These are phyloP conservation scores for Mionectes olivaceus DNA, from an alignment of 2,797 vertebrate species.

Conservation along the genomic window DNA sequence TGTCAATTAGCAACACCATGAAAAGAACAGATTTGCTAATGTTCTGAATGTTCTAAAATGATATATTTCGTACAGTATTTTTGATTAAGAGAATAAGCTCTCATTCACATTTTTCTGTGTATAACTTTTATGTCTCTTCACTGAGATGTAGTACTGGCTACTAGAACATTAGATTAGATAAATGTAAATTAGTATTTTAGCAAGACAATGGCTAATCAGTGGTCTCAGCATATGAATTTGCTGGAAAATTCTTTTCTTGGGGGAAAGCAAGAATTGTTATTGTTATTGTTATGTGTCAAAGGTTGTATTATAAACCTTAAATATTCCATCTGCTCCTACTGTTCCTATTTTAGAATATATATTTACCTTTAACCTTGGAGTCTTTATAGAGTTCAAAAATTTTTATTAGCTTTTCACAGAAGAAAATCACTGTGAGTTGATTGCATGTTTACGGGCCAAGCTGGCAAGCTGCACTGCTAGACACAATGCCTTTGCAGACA, in stretches of 20 bases:
- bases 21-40: neutral
- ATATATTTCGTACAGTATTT: fast-evolving
- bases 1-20: neutral
- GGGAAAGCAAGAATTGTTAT: neutral
- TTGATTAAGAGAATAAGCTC: neutral
- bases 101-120: neutral
- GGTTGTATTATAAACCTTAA: neutral
- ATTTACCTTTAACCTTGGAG: neutral
- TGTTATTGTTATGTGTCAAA: neutral
- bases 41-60: neutral
- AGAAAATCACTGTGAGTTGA: fast-evolving
- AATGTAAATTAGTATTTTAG: neutral
- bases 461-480: neutral
- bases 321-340: neutral
- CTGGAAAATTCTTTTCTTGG: neutral
- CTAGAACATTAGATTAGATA: neutral
- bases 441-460: neutral
- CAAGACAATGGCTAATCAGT: neutral
- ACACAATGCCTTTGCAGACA: neutral
- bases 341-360: neutral
- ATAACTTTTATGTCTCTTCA: neutral
- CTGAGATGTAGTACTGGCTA: neutral
- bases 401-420: neutral
- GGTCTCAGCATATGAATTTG: neutral
- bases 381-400: neutral